Evolutionary conservation across 1,140 invertebrate genomes (phyloP).

Genomic region (Leptinotarsa texana): DNA sequence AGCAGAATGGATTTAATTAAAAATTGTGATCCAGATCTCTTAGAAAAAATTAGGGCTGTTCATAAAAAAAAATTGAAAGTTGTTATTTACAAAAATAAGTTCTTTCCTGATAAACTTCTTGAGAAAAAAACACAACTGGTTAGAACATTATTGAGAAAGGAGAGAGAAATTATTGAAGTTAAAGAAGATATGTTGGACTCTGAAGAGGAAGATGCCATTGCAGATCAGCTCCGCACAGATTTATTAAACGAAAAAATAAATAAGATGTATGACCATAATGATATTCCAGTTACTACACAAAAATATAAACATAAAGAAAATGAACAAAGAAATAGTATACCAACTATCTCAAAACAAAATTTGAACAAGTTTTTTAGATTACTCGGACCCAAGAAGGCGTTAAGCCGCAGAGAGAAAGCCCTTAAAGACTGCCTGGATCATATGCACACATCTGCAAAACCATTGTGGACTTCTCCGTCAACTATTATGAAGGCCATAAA

Average conservation of each 20-base stretch:
- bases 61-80: background rate
- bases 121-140: constrained; percentile 4
- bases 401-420: background rate
- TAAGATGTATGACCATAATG: background rate
- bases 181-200: background rate
- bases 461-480: constrained; percentile 31
- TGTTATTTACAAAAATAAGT: constrained; percentile 18
- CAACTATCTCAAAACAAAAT: constrained; percentile 9
- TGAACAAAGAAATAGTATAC: background rate
- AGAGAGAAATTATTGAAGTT: constrained; percentile 1
- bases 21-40: too few relatives aligned
- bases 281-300: background rate
- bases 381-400: background rate
- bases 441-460: constrained; percentile 9
- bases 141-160: background rate
- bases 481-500: constrained; percentile 31
- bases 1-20: too few relatives aligned
- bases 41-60: too few relatives aligned
- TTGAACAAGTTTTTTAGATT: background rate
- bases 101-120: constrained; percentile 7
- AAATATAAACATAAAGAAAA: background rate
- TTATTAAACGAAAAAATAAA: constrained; percentile 3
- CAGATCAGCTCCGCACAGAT: constrained; percentile 8
- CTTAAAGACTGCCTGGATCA: background rate
- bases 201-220: constrained; percentile 18